Evolutionary conservation across 2,113 vertebrate genomes (phyloP).

Genomic region (Promerops cafer): DNA sequence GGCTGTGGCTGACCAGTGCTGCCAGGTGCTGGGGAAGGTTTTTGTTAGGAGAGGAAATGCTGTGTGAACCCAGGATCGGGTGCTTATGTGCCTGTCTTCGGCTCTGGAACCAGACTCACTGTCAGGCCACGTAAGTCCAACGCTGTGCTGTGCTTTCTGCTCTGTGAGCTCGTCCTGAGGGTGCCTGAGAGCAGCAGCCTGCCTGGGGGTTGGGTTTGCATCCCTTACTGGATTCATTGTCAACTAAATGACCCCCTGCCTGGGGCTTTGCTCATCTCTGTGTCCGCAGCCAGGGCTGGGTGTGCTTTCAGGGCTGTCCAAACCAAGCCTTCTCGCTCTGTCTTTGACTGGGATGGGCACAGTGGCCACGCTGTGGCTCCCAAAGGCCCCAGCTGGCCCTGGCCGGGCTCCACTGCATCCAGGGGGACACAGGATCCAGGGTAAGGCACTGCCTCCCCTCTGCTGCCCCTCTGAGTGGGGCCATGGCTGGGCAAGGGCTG

Average conservation of each 20-base stretch:
- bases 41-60: neutral
- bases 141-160: neutral
- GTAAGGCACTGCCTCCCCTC: too few species aligned
- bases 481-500: fast-evolving
- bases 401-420: neutral
- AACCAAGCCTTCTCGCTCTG: too few species aligned
- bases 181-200: neutral
- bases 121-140: neutral
- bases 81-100: fast-evolving
- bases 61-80: fast-evolving
- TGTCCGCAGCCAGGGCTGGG: too few species aligned
- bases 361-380: fast-evolving
- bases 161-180: neutral
- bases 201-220: neutral
- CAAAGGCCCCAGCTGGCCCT: fast-evolving
- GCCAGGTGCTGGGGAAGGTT: neutral
- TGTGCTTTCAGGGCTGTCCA: too few species aligned
- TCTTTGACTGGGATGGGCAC: fast-evolving
- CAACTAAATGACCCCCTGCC: too few species aligned
- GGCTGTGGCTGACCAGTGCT: fast-evolving
- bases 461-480: fast-evolving
- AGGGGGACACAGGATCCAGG: too few species aligned
- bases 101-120: neutral
- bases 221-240: neutral
- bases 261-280: too few species aligned